phyloP scores from a whole-genome alignment of 1,140 invertebrate species.

The Armadillidium nasatum region DNA sequence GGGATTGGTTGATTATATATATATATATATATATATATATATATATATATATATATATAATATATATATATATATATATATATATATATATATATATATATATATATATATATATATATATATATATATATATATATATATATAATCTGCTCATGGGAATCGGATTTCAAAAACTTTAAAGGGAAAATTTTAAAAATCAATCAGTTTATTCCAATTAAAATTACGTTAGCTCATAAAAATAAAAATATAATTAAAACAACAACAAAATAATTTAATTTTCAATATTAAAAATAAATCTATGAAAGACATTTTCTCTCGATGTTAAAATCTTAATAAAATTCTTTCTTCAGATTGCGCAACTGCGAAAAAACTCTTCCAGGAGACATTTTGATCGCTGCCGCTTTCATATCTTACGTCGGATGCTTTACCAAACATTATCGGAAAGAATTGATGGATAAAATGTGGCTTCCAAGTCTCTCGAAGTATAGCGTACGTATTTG shows the following conservation, averaged over 20 bases:
- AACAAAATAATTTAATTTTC: no score
- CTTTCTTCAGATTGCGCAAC: slow-evolving; percentile 30
- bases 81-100: slow-evolving; percentile 1
- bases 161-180: no score
- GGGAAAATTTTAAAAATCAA: no score
- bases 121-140: slow-evolving; percentile 6
- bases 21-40: background rate
- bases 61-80: slow-evolving; percentile 6
- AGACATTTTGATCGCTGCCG: slow-evolving; percentile 84
- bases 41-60: slow-evolving; percentile 6
- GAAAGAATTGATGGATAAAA: slow-evolving; percentile 78
- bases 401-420: slow-evolving; percentile 94
- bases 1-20: background rate
- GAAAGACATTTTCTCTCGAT: no score
- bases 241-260: no score
- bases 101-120: slow-evolving; percentile 6
- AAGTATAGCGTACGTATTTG: slow-evolving; percentile 51
- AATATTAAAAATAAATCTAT: no score
- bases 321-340: no score
- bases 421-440: slow-evolving; percentile 92
- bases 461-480: slow-evolving; percentile 68
- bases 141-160: no score
- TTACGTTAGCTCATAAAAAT: no score
- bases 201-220: no score
- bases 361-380: slow-evolving; percentile 80